Evolutionary conservation across 30 jellyfish, hydroid and myxozoan genomes (phyloP).

Genomic region (Nemopilema nomurai): DNA sequence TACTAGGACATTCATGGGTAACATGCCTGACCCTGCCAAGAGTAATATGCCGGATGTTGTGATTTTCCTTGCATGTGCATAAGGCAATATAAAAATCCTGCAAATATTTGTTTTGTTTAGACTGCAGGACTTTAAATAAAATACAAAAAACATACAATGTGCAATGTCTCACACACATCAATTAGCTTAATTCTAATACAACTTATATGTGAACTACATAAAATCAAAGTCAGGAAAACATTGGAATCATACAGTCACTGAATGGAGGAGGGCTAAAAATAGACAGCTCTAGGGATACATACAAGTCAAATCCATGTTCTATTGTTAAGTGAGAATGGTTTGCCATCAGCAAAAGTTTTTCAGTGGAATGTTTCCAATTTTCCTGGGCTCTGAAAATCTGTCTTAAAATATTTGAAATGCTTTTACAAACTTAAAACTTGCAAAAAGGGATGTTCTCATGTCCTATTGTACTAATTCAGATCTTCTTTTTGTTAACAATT

Average conservation of each 20-base stretch:
- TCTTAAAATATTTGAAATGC: neutral
- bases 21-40: neutral
- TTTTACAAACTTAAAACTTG: neutral
- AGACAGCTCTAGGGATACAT: neutral
- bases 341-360: neutral
- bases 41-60: neutral
- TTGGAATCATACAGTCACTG: neutral
- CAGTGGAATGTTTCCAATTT: neutral
- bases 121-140: neutral
- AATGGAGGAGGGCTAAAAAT: neutral
- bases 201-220: neutral
- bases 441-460: neutral
- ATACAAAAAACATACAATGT: neutral
- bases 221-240: neutral
- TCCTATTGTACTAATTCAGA: neutral
- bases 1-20: neutral
- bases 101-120: neutral
- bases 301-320: neutral
- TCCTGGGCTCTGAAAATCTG: neutral
- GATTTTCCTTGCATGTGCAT: neutral
- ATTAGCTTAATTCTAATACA: neutral
- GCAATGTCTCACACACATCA: neutral
- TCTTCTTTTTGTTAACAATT: neutral
- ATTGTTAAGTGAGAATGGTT: neutral
- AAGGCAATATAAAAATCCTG: neutral